Conservation (phyloP, 2,113 vertebrate species). For the Neoarius graeffei region DNA sequence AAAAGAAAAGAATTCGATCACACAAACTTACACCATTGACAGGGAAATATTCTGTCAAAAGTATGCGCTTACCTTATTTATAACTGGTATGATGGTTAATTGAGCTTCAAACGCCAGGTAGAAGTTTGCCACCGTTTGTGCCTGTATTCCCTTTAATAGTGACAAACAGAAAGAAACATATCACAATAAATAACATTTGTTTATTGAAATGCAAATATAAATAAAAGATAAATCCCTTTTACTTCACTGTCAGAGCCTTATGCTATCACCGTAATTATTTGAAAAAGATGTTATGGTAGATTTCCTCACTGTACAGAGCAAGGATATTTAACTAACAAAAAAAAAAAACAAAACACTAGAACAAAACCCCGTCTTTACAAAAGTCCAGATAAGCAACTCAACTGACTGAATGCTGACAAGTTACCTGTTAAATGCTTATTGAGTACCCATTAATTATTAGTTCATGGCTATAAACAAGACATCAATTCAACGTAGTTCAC, state of each 20-base stretch:
- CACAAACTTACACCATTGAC: neutral
- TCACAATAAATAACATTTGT: neutral
- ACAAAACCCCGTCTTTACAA: neutral
- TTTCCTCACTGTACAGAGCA: neutral
- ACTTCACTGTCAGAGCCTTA: neutral
- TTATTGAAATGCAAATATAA: no score
- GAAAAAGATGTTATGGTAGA: neutral
- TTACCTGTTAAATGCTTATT: neutral
- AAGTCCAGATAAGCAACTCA: neutral
- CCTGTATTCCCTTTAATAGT: constrained; percentile 87
- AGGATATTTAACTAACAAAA: neutral
- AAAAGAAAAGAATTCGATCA: neutral
- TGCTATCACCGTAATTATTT: neutral
- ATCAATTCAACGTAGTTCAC: neutral
- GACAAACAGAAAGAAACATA: constrained; percentile 36
- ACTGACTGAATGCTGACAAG: neutral
- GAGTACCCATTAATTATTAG: neutral
- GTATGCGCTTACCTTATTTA: constrained; percentile 88
- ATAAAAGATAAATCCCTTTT: neutral
- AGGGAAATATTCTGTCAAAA: neutral
- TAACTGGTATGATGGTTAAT: constrained; percentile 88
- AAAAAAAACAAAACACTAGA: neutral
- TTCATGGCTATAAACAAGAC: neutral
- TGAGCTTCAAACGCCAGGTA: constrained; percentile 97
- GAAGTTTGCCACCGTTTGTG: constrained; percentile 97